These are phyloP conservation scores for Rhinoderma darwinii DNA, from an alignment of 2,113 vertebrate species.

Conservation along the genomic window DNA sequence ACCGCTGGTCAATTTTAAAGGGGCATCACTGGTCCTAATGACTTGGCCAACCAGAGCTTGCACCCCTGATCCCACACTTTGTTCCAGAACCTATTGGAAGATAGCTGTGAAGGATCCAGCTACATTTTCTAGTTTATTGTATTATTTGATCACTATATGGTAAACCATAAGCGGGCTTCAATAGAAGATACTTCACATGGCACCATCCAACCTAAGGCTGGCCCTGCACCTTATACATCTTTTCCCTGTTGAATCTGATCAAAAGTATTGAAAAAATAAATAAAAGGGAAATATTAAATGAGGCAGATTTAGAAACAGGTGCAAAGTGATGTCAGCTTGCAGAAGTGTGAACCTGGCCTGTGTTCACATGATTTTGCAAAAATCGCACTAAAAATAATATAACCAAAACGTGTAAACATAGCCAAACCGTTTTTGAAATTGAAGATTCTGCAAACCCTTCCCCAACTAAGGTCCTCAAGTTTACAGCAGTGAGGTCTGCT, in stretches of 20 bases:
- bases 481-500: background rate
- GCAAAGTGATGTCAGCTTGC: background rate
- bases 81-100: background rate
- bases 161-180: background rate
- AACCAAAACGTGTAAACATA: background rate
- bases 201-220: background rate
- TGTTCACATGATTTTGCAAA: background rate
- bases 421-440: background rate
- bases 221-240: too few species aligned
- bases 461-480: too few species aligned
- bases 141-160: background rate
- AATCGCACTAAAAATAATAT: background rate
- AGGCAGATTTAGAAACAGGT: background rate
- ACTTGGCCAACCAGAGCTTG: too few species aligned
- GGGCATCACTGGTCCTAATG: too few species aligned
- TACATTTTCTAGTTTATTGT: background rate
- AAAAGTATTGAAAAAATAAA: too few species aligned
- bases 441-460: background rate
- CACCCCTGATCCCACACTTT: too few species aligned
- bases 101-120: background rate
- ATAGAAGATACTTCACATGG: background rate
- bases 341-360: background rate
- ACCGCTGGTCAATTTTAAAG: too few species aligned
- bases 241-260: too few species aligned
- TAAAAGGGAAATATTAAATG: too few species aligned